Evolutionary conservation across 2,888 invertebrate species (phyloP).

Genomic region (Oxycera nigricornis): DNA sequence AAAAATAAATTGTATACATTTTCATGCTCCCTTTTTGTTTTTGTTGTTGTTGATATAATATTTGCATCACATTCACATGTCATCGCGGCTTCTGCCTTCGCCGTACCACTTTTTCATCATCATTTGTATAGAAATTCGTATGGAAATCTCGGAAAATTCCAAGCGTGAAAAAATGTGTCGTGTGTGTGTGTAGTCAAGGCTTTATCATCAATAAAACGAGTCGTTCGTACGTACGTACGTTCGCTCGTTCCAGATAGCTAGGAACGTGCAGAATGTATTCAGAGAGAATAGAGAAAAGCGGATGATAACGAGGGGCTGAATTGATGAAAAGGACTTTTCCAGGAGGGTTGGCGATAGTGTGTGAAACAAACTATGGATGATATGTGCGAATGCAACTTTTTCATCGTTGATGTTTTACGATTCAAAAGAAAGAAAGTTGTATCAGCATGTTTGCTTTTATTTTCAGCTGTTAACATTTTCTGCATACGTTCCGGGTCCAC

Average conservation of each 20-base stretch:
- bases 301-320: background rate
- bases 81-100: too few species aligned
- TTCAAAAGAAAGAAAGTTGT: background rate
- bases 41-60: background rate
- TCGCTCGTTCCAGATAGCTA: background rate
- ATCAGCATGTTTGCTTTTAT: background rate
- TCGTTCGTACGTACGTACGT: background rate
- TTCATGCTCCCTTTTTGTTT: background rate
- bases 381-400: background rate
- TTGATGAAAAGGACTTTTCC: too few species aligned
- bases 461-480: background rate
- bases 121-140: background rate
- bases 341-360: too few species aligned
- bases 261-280: background rate
- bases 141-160: background rate
- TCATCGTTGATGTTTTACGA: background rate
- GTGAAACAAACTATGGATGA: too few species aligned
- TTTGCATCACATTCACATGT: too few species aligned
- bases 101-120: background rate
- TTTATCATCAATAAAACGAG: background rate
- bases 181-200: background rate
- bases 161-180: background rate
- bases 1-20: background rate
- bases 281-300: background rate
- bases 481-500: background rate